A percentile compares a stretch with the other conserved stretches of the same genome.
Conservation (phyloP, 2,888 invertebrate genomes). For the Willowsia nigromaculata region DNA sequence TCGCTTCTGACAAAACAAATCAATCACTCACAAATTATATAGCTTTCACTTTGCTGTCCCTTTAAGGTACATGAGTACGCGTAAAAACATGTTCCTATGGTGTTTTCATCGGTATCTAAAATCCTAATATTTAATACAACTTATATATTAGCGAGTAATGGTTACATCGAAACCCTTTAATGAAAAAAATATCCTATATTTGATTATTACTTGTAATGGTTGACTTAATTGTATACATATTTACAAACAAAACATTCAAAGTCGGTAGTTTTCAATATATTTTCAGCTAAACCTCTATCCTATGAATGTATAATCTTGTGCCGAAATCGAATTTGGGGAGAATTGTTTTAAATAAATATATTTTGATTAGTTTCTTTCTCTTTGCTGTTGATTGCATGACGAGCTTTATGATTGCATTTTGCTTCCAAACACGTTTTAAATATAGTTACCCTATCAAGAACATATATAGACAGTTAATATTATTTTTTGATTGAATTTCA, state of each 20-base stretch:
- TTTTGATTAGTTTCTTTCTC: neutral
- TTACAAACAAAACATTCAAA: neutral
- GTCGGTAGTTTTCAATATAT: neutral
- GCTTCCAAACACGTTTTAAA: neutral
- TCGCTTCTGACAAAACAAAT: neutral
- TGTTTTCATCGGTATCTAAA: slow-evolving; percentile 10
- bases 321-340: too few relatives aligned
- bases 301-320: neutral
- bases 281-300: neutral
- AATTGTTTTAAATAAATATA: too few relatives aligned
- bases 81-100: slow-evolving; percentile 2
- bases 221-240: neutral
- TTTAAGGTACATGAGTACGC: slow-evolving; percentile 67
- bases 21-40: slow-evolving; percentile 4
- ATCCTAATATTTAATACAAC: neutral
- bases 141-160: neutral
- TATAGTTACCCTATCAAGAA: neutral
- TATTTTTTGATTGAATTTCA: neutral
- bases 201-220: neutral
- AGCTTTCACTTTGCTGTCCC: slow-evolving; percentile 61
- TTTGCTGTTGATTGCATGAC: neutral
- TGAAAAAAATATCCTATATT: neutral
- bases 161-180: neutral
- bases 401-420: slow-evolving; percentile 19
- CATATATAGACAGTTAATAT: too few relatives aligned